phyloP scores from a whole-genome alignment of 2,888 invertebrate genomes.

The Drosophila formosana region DNA sequence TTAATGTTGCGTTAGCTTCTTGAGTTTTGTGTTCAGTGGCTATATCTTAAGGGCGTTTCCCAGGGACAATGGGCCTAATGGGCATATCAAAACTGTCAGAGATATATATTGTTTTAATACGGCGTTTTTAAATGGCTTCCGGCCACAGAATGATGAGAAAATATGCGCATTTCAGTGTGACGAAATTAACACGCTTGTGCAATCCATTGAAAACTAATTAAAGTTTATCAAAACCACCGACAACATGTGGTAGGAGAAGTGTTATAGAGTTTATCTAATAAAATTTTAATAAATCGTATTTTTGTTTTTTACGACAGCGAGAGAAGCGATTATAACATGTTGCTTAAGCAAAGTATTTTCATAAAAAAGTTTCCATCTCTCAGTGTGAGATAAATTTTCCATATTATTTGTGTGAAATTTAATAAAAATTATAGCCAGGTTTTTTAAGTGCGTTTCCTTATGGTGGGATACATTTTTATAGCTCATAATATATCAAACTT shows the following conservation, averaged over 20 bases:
- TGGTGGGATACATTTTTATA: not conserved
- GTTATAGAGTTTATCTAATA: conserved; percentile 10
- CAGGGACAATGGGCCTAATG: conserved; percentile 47
- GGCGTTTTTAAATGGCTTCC: conserved; percentile 39
- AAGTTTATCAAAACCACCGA: conserved; percentile 18
- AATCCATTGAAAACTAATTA: conserved; percentile 59
- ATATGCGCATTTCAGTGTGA: conserved; percentile 49
- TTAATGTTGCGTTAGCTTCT: conserved; percentile 32
- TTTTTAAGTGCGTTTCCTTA: conserved; percentile 14
- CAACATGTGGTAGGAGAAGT: not conserved
- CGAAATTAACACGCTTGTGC: conserved; percentile 54
- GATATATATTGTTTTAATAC: conserved; percentile 35
- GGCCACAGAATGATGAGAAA: conserved; percentile 58
- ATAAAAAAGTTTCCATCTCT: conserved; percentile 24
- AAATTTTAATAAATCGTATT: conserved; percentile 35
- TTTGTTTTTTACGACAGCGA: conserved; percentile 28
- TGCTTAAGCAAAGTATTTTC: not conserved
- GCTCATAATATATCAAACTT: conserved; percentile 4
- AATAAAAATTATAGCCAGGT: not conserved
- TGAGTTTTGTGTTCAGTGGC: not conserved
- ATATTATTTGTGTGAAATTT: not conserved
- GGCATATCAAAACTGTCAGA: conserved; percentile 38
- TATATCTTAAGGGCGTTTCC: conserved; percentile 49
- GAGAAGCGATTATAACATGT: conserved; percentile 1
- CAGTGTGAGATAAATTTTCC: conserved; percentile 1